These are phyloP conservation scores for Trileptium ribeirensis DNA, from an alignment of 2,888 invertebrate genomes.

Conservation along the genomic window DNA sequence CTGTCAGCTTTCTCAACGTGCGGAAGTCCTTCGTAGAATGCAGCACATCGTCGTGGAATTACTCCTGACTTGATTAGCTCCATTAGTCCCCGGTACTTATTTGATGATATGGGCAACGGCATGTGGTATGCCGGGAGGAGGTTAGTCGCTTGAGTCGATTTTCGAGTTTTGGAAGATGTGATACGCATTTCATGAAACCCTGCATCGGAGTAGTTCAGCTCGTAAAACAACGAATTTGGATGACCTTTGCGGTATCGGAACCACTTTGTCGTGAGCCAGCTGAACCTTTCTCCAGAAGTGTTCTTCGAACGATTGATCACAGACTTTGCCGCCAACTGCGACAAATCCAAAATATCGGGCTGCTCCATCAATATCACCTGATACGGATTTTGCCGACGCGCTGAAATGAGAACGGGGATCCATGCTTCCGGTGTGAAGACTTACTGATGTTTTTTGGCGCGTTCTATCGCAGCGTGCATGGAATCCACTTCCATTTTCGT, in stretches of 20 bases:
- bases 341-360: neutral
- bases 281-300: neutral
- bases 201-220: neutral
- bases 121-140: neutral
- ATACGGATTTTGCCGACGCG: neutral
- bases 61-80: neutral
- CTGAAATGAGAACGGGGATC: neutral
- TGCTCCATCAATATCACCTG: neutral
- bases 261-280: slow-evolving; percentile 4
- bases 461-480: slow-evolving; percentile 12
- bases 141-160: too few species aligned
- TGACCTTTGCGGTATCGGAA: neutral
- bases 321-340: neutral
- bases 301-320: neutral
- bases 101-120: neutral
- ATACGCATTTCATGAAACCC: neutral
- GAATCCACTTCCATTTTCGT: too few species aligned
- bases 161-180: neutral
- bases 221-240: neutral
- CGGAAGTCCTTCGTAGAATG: neutral
- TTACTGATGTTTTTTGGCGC: neutral
- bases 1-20: neutral
- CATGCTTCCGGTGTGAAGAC: neutral
- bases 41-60: neutral
- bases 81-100: neutral